Base-by-base conservation (phyloP, 2,797 vertebrate genomes). In the Ambastaia sidthimunki region DNA sequence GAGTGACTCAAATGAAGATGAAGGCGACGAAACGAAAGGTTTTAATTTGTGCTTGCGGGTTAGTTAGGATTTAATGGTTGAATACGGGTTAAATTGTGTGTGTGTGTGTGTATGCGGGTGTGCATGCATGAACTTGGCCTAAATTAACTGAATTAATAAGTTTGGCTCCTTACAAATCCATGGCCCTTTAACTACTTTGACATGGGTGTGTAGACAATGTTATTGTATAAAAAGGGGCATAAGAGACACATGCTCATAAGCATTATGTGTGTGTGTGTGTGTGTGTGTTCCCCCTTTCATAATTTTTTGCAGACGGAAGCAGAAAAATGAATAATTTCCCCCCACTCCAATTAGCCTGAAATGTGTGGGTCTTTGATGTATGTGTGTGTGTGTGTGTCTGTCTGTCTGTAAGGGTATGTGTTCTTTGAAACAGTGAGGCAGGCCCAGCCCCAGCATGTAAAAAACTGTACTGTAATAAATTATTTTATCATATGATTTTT, bases 131-230 rank as follows among this genome's bases (percentile, higher is more conserved):
- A 86, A 90, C 88, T 90, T 87, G 77, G 88, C 88, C 89, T 92
- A 92, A 94, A 92, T 92, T 90, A 93, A 88, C 90, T 92, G 92
- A 93, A 91, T 93, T 92, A 93, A 94, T 91, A 85, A 86, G 90
- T 86, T 91, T 87, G 88, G 86, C 86, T 91, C 85, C 79, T 76
- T 85, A 88, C 89, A 93, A 15, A 1, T 91, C 89, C 88, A 92
- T 89, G 91, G 91, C 90, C 89, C 80, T 88, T 92, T 87, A 91
- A 90, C 88, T 89, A 88, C 83, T 87, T 82, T 80, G 83, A 67
- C 80, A 57, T 57, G 74, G 69, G 60, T 55, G 67, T 60, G 63
- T 62, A 21, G 4, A 73, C 67, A 67, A 68, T 60, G 48, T 28
- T 67, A 37, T n/a, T 55, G 70, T 66, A 9, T 57, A 18, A 67